phyloP scores from a whole-genome alignment of 2,113 vertebrate genomes.

The Paraplagusia blochii region DNA sequence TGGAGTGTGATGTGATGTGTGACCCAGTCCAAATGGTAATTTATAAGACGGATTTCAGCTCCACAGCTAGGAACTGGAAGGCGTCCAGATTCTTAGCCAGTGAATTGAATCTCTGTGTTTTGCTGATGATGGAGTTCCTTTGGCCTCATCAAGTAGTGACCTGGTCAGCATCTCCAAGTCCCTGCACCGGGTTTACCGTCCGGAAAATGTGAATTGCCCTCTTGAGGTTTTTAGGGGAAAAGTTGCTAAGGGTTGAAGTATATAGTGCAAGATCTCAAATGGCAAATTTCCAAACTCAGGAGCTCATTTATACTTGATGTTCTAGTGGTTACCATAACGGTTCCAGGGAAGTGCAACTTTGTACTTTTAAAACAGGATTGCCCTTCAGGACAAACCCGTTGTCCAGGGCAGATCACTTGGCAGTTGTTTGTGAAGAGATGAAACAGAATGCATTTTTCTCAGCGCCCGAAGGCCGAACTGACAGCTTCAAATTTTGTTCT shows the following conservation, averaged over 20 bases:
- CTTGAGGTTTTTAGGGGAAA: background rate
- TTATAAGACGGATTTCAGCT: background rate
- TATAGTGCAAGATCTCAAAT: background rate
- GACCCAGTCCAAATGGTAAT: background rate
- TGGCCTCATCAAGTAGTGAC: conserved; percentile 11
- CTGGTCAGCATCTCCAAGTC: conserved; percentile 15
- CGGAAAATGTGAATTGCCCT: conserved; percentile 9
- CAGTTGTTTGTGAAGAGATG: too few species aligned
- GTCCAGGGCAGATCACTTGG: too few species aligned
- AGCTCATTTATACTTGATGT: background rate
- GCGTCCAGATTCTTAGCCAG: conserved; percentile 17
- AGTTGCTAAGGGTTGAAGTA: background rate
- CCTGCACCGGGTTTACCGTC: background rate
- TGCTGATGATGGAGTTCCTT: conserved; percentile 22
- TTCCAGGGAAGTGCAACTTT: background rate
- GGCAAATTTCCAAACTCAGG: background rate
- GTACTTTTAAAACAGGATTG: background rate
- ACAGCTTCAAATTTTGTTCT: too few species aligned
- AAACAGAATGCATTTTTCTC: too few species aligned
- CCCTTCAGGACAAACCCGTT: background rate
- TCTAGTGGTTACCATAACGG: background rate
- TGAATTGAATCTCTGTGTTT: conserved; percentile 13
- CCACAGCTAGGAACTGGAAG: conserved; percentile 11
- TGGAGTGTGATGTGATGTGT: background rate
- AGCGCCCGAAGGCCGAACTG: too few species aligned